phyloP scores from a whole-genome alignment of 2,113 vertebrate species.

The Forbesichthys papilliferus region DNA sequence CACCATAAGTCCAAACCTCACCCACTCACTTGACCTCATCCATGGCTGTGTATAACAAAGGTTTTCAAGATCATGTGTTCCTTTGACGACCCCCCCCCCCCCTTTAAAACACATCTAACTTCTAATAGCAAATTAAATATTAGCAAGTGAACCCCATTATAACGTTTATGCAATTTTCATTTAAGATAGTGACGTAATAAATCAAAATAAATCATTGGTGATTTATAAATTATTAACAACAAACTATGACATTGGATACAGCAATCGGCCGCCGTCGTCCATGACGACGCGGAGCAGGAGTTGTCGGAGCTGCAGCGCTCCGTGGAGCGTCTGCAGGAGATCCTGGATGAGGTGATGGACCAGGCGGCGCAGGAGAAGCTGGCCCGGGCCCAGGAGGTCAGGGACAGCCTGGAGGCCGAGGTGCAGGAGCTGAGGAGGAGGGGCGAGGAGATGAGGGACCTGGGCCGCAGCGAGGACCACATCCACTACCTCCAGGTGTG shows the following conservation, averaged over 20 bases:
- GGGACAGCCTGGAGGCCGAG: slow-evolving; percentile 63
- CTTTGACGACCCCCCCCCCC: no score
- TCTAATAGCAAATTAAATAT: no score
- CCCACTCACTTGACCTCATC: not conserved
- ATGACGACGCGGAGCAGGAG: slow-evolving; percentile 46
- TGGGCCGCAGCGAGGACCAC: slow-evolving; percentile 70
- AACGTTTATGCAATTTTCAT: no score
- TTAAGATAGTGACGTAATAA: no score
- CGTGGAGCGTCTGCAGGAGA: slow-evolving; percentile 69
- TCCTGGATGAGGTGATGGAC: slow-evolving; percentile 72
- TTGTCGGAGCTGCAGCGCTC: slow-evolving; percentile 73
- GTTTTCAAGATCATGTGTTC: no score
- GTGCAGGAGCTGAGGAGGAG: slow-evolving; percentile 68
- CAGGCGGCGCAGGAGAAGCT: slow-evolving; percentile 69
- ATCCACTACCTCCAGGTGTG: slow-evolving; percentile 62
- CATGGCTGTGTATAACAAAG: no score
- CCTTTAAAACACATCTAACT: no score
- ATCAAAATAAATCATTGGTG: not conserved
- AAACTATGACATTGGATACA: not conserved
- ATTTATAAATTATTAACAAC: no score
- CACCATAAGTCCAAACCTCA: not conserved
- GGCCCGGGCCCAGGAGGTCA: slow-evolving; percentile 68
- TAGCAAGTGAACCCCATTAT: no score
- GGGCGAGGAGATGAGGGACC: slow-evolving; percentile 67
- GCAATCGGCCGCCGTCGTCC: slow-evolving; percentile 63